These are phyloP conservation scores for Menidia menidia DNA, from an alignment of 2,797 vertebrate genomes.

Conservation along the genomic window DNA sequence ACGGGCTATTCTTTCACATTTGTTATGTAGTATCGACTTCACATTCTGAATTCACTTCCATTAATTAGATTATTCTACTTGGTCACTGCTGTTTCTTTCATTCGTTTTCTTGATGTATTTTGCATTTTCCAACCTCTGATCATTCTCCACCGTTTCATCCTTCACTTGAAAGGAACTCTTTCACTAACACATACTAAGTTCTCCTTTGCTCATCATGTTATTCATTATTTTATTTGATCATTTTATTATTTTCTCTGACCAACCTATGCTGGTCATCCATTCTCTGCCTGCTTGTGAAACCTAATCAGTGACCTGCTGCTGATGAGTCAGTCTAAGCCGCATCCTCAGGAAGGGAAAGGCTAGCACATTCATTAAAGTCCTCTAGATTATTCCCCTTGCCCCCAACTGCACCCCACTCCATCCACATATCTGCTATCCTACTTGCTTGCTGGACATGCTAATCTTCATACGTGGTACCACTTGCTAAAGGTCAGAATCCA, in stretches of 20 bases:
- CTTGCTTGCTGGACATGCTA: slow-evolving; percentile 72
- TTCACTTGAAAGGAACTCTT: slow-evolving; percentile 50
- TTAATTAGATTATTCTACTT: slow-evolving; percentile 80
- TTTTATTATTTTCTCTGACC: no score
- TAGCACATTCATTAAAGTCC: slow-evolving; percentile 75
- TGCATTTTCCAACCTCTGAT: slow-evolving; percentile 28
- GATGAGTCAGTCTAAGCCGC: slow-evolving; percentile 75
- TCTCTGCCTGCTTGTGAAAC: slow-evolving; percentile 54
- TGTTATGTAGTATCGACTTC: slow-evolving; percentile 77
- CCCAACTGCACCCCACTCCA: slow-evolving; percentile 64
- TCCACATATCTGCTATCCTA: slow-evolving; percentile 68
- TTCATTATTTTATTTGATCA: no score
- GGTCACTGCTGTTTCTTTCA: slow-evolving; percentile 55
- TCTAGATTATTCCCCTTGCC: slow-evolving; percentile 51
- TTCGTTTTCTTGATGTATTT: slow-evolving; percentile 56
- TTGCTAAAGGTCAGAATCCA: slow-evolving; percentile 85
- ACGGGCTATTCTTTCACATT: slow-evolving; percentile 79
- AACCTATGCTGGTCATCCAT: slow-evolving; percentile 39
- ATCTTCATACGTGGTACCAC: slow-evolving; percentile 82
- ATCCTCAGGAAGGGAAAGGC: slow-evolving; percentile 76
- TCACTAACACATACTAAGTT: slow-evolving; percentile 21
- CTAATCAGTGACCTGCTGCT: slow-evolving; percentile 68
- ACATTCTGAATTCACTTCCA: slow-evolving; percentile 73
- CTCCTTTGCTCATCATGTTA: slow-evolving; percentile 11
- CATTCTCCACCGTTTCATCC: slow-evolving; percentile 38